Conservation (phyloP, 1,140 invertebrate genomes). For the Polypedilum vanderplanki region DNA sequence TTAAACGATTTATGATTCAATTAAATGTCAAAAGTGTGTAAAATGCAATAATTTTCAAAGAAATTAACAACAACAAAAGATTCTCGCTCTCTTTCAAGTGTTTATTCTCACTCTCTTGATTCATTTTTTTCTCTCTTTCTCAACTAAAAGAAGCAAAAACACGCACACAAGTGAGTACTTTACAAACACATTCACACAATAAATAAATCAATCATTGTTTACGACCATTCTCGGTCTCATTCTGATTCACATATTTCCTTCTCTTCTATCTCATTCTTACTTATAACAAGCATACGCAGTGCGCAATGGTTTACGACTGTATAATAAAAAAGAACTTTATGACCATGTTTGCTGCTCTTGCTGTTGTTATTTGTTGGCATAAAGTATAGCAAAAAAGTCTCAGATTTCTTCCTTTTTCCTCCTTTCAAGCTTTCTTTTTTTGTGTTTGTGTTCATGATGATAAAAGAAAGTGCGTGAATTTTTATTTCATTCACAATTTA, state of each 20-base stretch:
- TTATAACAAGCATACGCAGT: not conserved
- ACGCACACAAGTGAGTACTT: not conserved
- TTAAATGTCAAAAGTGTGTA: not conserved
- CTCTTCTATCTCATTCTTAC: not conserved
- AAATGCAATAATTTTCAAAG: not conserved
- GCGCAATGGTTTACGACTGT: not conserved
- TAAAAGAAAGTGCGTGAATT: not conserved
- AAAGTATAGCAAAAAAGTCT: too few species aligned
- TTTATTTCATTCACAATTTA: not conserved
- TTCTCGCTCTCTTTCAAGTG: not conserved
- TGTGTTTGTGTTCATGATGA: not conserved
- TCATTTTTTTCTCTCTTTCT: not conserved
- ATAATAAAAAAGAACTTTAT: constrained; percentile 8
- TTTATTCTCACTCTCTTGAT: not conserved
- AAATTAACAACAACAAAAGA: not conserved
- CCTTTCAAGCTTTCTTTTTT: not conserved
- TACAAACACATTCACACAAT: not conserved
- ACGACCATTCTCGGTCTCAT: not conserved
- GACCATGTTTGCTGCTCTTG: constrained; percentile 3
- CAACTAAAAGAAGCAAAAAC: not conserved
- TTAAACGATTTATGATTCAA: constrained; percentile 7
- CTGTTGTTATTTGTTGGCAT: not conserved
- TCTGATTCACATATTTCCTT: not conserved
- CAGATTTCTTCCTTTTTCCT: not conserved
- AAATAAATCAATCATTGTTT: constrained; percentile 20